Evolutionary conservation across 2,113 vertebrate species (phyloP).

Genomic region (Morone chrysops): DNA sequence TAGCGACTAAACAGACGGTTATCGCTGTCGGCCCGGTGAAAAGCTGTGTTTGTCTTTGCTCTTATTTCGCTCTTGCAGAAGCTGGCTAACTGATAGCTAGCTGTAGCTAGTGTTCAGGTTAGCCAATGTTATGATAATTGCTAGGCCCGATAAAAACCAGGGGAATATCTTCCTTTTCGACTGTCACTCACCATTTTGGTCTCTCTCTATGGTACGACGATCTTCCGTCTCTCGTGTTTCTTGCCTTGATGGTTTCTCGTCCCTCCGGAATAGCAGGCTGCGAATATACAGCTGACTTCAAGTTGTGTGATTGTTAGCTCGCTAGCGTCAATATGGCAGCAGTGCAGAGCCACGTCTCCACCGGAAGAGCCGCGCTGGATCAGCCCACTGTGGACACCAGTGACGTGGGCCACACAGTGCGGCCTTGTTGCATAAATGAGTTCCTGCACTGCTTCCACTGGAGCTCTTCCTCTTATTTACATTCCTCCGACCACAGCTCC

Average conservation of each 20-base stretch:
- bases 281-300: constrained; percentile 27
- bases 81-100: constrained; percentile 31
- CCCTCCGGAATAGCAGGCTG: constrained; percentile 31
- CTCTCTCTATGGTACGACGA: constrained; percentile 43
- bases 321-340: constrained; percentile 81
- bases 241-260: constrained; percentile 23
- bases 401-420: constrained; percentile 71
- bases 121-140: constrained; percentile 69
- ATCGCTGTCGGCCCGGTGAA: neutral
- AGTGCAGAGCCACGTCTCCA: constrained; percentile 83
- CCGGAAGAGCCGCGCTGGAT: constrained; percentile 73
- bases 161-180: neutral
- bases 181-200: constrained; percentile 77
- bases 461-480: neutral
- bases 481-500: too few species aligned
- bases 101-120: constrained; percentile 41
- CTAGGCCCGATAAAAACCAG: constrained; percentile 60
- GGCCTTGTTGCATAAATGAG: neutral
- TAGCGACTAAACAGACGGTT: neutral
- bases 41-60: neutral
- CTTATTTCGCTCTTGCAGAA: constrained; percentile 24
- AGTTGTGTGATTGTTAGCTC: constrained; percentile 62
- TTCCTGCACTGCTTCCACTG: neutral
- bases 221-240: constrained; percentile 45
- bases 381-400: constrained; percentile 65